Conservation (phyloP, 1,140 invertebrate genomes). For the Eueides isabella region DNA sequence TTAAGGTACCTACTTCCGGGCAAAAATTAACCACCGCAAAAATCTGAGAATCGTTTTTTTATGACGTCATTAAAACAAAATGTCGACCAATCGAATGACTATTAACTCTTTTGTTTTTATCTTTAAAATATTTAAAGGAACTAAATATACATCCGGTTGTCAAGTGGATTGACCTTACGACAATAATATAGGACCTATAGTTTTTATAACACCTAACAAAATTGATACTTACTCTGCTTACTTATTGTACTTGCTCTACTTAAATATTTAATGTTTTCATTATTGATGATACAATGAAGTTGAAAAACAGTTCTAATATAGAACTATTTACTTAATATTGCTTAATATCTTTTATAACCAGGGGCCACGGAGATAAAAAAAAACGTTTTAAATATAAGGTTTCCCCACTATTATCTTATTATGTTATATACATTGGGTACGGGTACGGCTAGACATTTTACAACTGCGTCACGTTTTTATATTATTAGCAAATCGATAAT, state of each 20-base stretch:
- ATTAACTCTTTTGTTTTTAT: not conserved
- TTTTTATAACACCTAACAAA: not conserved
- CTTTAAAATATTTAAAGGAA: not conserved
- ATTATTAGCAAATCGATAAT: constrained; percentile 5
- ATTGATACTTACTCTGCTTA: no score
- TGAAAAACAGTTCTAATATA: no score
- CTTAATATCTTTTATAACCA: no score
- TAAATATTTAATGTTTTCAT: no score
- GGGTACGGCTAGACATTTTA: not conserved
- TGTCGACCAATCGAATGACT: not conserved
- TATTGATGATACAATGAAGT: no score
- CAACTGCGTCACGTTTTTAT: not conserved
- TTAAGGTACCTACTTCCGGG: constrained; percentile 1
- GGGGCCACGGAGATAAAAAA: not conserved
- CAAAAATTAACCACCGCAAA: not conserved
- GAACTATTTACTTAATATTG: not conserved
- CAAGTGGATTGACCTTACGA: constrained; percentile 29
- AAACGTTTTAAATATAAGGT: not conserved
- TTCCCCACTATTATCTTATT: no score
- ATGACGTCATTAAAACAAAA: not conserved
- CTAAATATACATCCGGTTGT: constrained; percentile 33
- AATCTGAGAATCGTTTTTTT: not conserved
- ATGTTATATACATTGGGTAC: not conserved
- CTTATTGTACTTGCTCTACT: no score
- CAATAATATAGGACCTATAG: not conserved